These are phyloP conservation scores for Pyrgilauda ruficollis DNA, from an alignment of 2,113 vertebrate genomes.

Conservation along the genomic window DNA sequence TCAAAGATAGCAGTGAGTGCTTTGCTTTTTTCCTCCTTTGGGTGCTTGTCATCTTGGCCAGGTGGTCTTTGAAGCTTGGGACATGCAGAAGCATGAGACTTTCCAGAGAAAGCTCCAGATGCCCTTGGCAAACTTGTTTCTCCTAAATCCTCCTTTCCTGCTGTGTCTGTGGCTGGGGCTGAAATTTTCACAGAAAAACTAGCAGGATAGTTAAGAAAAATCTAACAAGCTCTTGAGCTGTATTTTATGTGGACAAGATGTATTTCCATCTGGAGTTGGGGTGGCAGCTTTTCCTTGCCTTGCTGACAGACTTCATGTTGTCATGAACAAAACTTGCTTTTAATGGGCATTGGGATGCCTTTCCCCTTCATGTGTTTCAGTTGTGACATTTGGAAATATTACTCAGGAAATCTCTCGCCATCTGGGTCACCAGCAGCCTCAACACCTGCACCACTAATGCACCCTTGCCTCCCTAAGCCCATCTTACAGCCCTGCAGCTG, in stretches of 20 bases:
- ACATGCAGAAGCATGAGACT: not conserved
- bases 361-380: not conserved
- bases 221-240: not conserved
- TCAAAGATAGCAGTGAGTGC: not conserved
- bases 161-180: not conserved
- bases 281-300: not conserved
- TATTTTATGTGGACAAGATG: not conserved
- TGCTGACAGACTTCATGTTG: not conserved
- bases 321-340: not conserved
- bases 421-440: not conserved
- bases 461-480: not conserved
- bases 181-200: not conserved
- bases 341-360: not conserved
- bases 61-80: not conserved
- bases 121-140: not conserved
- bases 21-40: not conserved
- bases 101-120: not conserved
- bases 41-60: not conserved
- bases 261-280: not conserved
- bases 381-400: conserved; percentile 11
- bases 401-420: not conserved
- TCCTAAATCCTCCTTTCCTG: not conserved
- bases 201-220: not conserved
- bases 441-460: not conserved
- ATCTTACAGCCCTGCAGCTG: not conserved